phyloP scores from a whole-genome alignment of 2,888 invertebrate genomes.

The Idaea dimidiata region DNA sequence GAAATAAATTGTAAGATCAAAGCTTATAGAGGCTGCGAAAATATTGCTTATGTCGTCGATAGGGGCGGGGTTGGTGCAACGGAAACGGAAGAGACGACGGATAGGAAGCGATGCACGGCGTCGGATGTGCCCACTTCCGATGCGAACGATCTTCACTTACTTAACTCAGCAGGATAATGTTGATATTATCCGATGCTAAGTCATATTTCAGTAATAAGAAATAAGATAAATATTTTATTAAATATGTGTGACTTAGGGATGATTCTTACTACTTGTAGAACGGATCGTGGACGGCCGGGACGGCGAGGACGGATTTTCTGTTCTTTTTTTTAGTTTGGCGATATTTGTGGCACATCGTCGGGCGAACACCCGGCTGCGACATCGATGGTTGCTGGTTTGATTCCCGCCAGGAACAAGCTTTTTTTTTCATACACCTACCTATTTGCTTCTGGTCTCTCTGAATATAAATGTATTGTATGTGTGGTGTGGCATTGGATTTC shows the following conservation, averaged over 20 bases:
- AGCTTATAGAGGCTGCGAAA: slow-evolving; percentile 60
- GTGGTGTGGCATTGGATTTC: no score
- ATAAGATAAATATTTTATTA: neutral
- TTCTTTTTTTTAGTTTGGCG: no score
- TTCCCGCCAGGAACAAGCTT: no score
- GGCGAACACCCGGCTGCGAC: no score
- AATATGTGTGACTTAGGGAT: neutral
- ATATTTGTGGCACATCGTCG: no score
- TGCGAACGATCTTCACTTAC: slow-evolving; percentile 71
- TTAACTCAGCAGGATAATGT: slow-evolving; percentile 70
- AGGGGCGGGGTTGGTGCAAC: slow-evolving; percentile 60
- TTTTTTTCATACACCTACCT: no score
- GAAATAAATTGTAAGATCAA: slow-evolving; percentile 76
- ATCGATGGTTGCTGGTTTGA: no score
- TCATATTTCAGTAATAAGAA: neutral
- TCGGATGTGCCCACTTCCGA: slow-evolving; percentile 73
- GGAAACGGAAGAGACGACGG: slow-evolving; percentile 74
- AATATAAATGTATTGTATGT: no score
- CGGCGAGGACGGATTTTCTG: no score
- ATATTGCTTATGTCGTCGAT: slow-evolving; percentile 43
- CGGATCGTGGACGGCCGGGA: no score
- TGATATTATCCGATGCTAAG: slow-evolving; percentile 47
- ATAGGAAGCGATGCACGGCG: slow-evolving; percentile 71
- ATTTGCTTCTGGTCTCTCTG: no score
- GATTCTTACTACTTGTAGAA: no score